These are phyloP conservation scores for Limosa lapponica DNA, from an alignment of 2,797 vertebrate genomes.

Conservation along the genomic window DNA sequence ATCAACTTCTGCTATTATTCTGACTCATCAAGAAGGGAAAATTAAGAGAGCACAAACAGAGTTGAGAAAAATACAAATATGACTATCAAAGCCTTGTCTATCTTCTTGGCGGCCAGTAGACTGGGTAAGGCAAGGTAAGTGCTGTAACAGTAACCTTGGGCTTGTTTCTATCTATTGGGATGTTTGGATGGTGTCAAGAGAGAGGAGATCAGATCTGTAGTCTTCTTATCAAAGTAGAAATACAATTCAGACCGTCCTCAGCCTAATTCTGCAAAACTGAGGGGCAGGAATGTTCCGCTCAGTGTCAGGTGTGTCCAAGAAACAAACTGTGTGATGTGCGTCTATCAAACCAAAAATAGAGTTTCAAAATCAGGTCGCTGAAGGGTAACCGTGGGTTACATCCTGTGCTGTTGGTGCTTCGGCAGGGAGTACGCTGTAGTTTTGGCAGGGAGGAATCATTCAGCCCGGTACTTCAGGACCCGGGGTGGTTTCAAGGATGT, in stretches of 20 bases:
- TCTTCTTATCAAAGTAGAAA: background rate
- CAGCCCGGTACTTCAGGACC: background rate
- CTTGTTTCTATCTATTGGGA: background rate
- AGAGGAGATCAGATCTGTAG: background rate
- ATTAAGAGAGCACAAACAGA: background rate
- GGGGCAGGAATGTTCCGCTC: background rate
- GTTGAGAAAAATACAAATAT: background rate
- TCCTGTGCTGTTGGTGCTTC: background rate
- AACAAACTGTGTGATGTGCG: fast-evolving
- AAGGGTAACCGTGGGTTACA: fast-evolving
- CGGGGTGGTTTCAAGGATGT: background rate
- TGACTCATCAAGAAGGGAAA: background rate
- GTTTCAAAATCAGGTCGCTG: background rate
- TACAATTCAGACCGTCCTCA: background rate
- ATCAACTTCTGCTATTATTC: background rate
- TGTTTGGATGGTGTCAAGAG: background rate
- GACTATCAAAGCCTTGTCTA: background rate
- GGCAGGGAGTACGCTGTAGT: background rate
- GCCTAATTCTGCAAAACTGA: fast-evolving
- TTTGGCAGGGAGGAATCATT: background rate
- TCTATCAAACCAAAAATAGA: background rate
- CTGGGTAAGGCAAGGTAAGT: background rate
- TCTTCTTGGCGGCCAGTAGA: no score
- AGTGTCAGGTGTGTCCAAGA: background rate
- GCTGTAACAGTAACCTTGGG: fast-evolving